Evolutionary conservation across 2,888 invertebrate genomes (phyloP).

Genomic region (Hyles lineata): DNA sequence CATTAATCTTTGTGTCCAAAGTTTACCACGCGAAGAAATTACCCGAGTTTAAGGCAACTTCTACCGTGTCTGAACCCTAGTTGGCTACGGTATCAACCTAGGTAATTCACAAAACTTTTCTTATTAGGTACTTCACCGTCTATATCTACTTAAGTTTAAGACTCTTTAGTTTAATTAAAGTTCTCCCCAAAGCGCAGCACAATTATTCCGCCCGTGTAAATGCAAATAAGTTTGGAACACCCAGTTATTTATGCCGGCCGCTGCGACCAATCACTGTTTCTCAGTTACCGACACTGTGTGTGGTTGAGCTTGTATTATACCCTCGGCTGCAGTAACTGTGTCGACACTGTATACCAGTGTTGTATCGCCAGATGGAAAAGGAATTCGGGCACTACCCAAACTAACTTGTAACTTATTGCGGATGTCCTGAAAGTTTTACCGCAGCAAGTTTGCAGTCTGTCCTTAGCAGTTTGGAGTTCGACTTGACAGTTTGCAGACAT

Average conservation of each 20-base stretch:
- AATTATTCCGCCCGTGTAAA: constrained; percentile 83
- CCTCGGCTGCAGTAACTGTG: constrained; percentile 30
- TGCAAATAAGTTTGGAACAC: constrained; percentile 81
- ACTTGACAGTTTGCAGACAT: constrained; percentile 50
- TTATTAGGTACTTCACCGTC: constrained; percentile 72
- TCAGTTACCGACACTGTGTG: constrained; percentile 48
- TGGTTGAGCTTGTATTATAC: constrained; percentile 34
- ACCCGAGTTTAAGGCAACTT: not conserved
- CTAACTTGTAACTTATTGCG: constrained; percentile 57
- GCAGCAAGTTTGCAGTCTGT: constrained; percentile 58
- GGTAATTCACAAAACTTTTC: constrained; percentile 73
- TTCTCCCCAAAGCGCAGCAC: constrained; percentile 81
- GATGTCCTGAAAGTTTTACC: constrained; percentile 71
- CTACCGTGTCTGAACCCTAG: constrained; percentile 17
- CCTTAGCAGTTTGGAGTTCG: constrained; percentile 52
- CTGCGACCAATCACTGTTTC: constrained; percentile 54
- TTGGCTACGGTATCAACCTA: constrained; percentile 29
- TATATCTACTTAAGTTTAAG: constrained; percentile 74
- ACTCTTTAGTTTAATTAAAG: constrained; percentile 82
- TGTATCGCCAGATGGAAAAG: constrained; percentile 6
- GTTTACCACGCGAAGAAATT: too few relatives aligned
- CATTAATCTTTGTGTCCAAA: too few relatives aligned
- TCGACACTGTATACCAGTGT: constrained; percentile 35
- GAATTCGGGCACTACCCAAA: constrained; percentile 14
- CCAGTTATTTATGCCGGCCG: constrained; percentile 73